These are phyloP conservation scores for Luffia ferchaultella DNA, from an alignment of 2,888 invertebrate species.

Conservation along the genomic window DNA sequence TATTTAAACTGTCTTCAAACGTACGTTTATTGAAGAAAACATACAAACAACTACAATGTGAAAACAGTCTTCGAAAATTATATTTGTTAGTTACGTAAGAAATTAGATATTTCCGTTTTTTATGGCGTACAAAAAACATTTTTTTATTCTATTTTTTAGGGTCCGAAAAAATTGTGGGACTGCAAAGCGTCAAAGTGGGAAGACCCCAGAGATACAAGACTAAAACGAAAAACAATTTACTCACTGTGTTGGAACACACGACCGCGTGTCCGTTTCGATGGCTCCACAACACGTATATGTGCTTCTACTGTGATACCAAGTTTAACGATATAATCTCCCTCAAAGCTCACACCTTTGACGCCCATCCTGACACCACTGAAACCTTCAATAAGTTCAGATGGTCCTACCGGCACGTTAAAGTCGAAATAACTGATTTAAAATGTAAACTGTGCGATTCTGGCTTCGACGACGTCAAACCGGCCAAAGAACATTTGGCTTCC, in stretches of 20 bases:
- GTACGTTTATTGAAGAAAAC: too few relatives aligned
- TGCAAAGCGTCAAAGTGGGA: neutral
- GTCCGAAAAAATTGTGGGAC: neutral
- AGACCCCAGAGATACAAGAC: neutral
- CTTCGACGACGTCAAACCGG: conserved; percentile 21
- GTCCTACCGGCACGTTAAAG: conserved; percentile 24
- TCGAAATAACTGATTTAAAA: conserved; percentile 34
- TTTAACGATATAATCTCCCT: neutral
- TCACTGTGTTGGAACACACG: conserved; percentile 2
- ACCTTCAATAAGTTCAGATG: neutral
- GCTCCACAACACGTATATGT: neutral
- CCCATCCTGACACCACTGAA: neutral
- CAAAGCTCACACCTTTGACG: neutral
- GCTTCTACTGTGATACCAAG: conserved; percentile 4
- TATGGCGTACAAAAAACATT: neutral
- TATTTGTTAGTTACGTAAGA: neutral
- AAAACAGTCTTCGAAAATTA: too few relatives aligned
- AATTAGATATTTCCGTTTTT: neutral
- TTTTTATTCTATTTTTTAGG: conserved; percentile 1
- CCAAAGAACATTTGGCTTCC: conserved; percentile 34
- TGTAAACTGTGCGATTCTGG: conserved; percentile 34
- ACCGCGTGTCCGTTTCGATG: conserved; percentile 7
- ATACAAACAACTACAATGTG: too few relatives aligned
- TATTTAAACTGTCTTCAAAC: too few relatives aligned
- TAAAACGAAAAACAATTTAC: conserved; percentile 1